phyloP scores from a whole-genome alignment of 2,797 vertebrate species.

The Potorous gilbertii region DNA sequence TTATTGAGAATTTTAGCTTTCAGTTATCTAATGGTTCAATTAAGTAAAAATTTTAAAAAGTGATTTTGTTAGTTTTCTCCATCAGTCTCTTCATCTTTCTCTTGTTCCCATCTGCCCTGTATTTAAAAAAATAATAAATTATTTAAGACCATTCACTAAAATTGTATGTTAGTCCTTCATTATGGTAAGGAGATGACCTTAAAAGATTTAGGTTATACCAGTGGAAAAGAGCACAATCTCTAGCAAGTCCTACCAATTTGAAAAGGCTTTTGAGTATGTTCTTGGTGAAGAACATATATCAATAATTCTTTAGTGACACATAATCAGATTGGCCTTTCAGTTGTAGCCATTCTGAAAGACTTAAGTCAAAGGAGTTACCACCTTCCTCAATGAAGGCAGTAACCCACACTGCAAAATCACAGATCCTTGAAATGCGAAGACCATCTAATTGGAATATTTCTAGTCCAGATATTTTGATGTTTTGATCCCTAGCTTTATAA shows the following conservation, averaged over 20 bases:
- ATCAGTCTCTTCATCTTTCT: background rate
- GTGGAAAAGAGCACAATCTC: background rate
- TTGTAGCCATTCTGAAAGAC: background rate
- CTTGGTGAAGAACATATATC: background rate
- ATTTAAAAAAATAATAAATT: background rate
- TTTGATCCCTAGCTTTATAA: conserved; percentile 21
- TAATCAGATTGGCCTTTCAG: background rate
- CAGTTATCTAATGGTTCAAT: background rate
- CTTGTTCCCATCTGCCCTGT: background rate
- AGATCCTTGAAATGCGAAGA: background rate
- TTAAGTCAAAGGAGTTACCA: background rate
- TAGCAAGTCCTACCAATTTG: background rate
- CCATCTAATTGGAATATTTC: background rate
- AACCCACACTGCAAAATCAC: background rate
- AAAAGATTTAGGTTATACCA: background rate
- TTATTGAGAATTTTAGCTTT: background rate
- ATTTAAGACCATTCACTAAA: background rate
- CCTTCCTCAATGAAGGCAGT: background rate
- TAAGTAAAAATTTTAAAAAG: background rate
- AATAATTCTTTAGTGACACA: background rate
- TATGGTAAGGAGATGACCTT: background rate
- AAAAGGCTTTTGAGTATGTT: background rate
- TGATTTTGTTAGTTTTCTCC: background rate
- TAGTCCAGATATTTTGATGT: conserved; percentile 12
- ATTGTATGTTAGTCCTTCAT: background rate